These are phyloP conservation scores for Coelopa frigida DNA, from an alignment of 1,140 invertebrate genomes.

Conservation along the genomic window DNA sequence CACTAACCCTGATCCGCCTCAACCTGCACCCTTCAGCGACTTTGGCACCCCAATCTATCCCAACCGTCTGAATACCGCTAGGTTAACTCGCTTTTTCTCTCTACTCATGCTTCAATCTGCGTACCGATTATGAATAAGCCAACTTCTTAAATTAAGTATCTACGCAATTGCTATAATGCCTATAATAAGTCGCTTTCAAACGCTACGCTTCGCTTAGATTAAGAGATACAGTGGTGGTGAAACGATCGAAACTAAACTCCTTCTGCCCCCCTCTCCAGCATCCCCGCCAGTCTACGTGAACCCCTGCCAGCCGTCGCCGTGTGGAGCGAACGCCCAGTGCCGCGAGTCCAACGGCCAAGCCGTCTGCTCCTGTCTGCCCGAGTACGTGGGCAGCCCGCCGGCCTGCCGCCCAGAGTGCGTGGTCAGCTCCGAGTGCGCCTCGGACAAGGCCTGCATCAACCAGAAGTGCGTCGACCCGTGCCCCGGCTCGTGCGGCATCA, in stretches of 20 bases:
- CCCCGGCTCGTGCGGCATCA: slow-evolving; percentile 69
- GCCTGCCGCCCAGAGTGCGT: slow-evolving; percentile 75
- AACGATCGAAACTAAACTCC: background rate
- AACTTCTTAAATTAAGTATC: too few relatives aligned
- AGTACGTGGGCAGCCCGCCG: slow-evolving; percentile 68
- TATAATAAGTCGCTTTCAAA: too few relatives aligned
- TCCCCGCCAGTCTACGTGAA: slow-evolving; percentile 49
- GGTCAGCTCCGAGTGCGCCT: slow-evolving; percentile 72
- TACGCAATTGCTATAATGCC: too few relatives aligned
- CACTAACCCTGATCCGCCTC: too few relatives aligned
- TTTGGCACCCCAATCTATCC: too few relatives aligned
- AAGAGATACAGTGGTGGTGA: background rate
- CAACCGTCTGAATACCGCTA: too few relatives aligned
- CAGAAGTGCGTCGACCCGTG: slow-evolving; percentile 82
- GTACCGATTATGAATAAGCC: too few relatives aligned
- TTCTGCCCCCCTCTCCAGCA: slow-evolving; percentile 49
- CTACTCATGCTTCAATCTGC: too few relatives aligned
- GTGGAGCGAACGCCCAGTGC: slow-evolving; percentile 70
- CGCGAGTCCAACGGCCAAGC: slow-evolving; percentile 63
- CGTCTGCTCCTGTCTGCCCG: slow-evolving; percentile 69
- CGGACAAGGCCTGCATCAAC: slow-evolving; percentile 71
- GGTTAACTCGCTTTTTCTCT: too few relatives aligned
- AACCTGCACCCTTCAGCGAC: too few relatives aligned
- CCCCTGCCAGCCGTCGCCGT: slow-evolving; percentile 64
- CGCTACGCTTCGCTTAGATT: too few relatives aligned